These are phyloP conservation scores for Drosophila navojoa DNA, from an alignment of 1,140 invertebrate species.

Conservation along the genomic window DNA sequence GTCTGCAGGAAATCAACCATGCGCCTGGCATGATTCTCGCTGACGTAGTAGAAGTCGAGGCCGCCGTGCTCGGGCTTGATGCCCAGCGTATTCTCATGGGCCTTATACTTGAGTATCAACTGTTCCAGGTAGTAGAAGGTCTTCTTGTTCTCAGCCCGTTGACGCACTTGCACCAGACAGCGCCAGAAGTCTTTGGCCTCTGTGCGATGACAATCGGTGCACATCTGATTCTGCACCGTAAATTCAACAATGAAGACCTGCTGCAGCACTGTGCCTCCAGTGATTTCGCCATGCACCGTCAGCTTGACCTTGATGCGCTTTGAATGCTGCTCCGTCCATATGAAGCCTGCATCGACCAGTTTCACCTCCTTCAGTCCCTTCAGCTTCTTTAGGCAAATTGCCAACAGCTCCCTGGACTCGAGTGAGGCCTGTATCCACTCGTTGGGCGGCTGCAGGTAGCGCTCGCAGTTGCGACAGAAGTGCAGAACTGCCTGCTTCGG, in stretches of 20 bases:
- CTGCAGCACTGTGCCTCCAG: constrained; percentile 92
- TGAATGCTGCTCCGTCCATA: constrained; percentile 99
- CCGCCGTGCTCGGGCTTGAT: constrained; percentile 98
- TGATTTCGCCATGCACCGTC: constrained; percentile 97
- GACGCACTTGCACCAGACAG: constrained; percentile 93
- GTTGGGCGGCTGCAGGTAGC: constrained; percentile 96
- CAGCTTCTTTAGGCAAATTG: constrained; percentile 96
- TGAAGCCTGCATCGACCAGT: constrained; percentile 97
- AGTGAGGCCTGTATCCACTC: constrained; percentile 95
- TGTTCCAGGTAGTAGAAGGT: constrained; percentile 99
- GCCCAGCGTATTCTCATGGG: constrained; percentile 95
- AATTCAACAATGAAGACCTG: constrained; percentile 98
- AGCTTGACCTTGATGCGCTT: constrained; percentile 98
- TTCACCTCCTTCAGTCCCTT: constrained; percentile 96
- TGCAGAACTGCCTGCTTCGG: constrained; percentile 96
- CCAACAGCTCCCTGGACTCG: constrained; percentile 96
- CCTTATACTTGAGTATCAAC: constrained; percentile 97
- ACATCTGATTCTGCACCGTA: constrained; percentile 96
- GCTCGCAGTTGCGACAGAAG: constrained; percentile 96
- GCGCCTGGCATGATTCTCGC: constrained; percentile 95
- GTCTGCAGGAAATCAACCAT: constrained; percentile 96
- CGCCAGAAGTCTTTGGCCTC: constrained; percentile 99
- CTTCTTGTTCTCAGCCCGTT: constrained; percentile 97
- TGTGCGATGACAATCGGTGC: constrained; percentile 97
- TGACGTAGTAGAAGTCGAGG: constrained; percentile 97